Conservation (phyloP, 2,888 invertebrate species). For the Ochropleura leucogaster region DNA sequence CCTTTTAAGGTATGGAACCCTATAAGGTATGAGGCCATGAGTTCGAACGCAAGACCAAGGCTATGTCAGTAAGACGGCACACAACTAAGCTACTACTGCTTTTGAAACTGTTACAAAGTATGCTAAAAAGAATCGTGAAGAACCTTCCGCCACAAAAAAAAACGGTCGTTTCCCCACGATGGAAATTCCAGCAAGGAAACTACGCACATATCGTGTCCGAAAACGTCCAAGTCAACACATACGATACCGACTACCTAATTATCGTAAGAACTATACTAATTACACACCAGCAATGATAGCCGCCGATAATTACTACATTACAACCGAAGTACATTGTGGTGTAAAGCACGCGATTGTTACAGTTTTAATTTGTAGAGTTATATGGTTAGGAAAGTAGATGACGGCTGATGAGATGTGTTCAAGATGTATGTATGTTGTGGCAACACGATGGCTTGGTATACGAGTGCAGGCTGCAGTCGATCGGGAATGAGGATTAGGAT, state of each 20-base stretch:
- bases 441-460: neutral
- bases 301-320: conserved; percentile 45
- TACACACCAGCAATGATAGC: conserved; percentile 35
- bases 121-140: neutral
- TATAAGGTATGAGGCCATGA: no score
- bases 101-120: neutral
- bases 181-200: conserved; percentile 51
- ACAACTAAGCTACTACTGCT: no score
- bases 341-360: conserved; percentile 38
- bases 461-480: no score
- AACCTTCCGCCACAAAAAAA: neutral
- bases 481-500: no score
- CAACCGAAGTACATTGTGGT: conserved; percentile 14
- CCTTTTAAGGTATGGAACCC: no score
- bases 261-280: conserved; percentile 41
- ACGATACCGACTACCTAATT: conserved; percentile 44
- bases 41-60: no score
- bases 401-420: neutral
- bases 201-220: conserved; percentile 30
- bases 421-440: neutral
- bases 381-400: neutral
- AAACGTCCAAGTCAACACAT: conserved; percentile 30
- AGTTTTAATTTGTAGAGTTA: conserved; percentile 7
- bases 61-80: no score
- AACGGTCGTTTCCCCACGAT: conserved; percentile 4